Conservation (phyloP, 2,888 invertebrate species). For the Drosophila barbarae region DNA sequence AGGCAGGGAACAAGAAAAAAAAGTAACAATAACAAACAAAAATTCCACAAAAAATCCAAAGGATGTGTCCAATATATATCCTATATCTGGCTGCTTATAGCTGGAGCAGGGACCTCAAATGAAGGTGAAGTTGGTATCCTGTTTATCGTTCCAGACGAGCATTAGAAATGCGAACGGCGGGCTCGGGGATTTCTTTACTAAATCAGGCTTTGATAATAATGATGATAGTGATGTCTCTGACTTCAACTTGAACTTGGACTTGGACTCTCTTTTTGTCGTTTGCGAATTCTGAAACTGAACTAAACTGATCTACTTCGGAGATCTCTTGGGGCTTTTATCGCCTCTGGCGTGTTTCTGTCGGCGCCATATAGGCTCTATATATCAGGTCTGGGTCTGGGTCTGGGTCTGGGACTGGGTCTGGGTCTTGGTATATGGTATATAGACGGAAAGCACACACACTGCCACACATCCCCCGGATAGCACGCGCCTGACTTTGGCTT, state of each 20-base stretch:
- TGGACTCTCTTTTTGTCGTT: slow-evolving; percentile 19
- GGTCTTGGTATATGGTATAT: slow-evolving; percentile 15
- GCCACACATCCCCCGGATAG: slow-evolving; percentile 21
- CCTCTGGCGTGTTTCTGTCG: slow-evolving; percentile 58
- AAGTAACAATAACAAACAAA: not conserved
- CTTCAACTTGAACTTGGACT: not conserved
- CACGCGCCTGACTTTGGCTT: slow-evolving; percentile 53
- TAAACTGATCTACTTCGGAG: slow-evolving; percentile 76
- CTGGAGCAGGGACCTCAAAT: slow-evolving; percentile 50
- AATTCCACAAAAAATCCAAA: not conserved
- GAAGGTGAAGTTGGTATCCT: slow-evolving; percentile 71
- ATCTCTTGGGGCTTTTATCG: slow-evolving; percentile 77
- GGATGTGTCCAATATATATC: not conserved
- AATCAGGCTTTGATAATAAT: not conserved
- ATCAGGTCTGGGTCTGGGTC: slow-evolving; percentile 10
- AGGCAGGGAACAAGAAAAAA: slow-evolving; percentile 35
- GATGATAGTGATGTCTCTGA: not conserved
- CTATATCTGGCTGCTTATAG: slow-evolving; percentile 4
- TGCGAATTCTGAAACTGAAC: slow-evolving; percentile 70
- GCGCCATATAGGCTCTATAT: slow-evolving; percentile 44
- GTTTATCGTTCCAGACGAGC: slow-evolving; percentile 75
- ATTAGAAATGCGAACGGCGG: slow-evolving; percentile 47
- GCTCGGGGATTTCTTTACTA: slow-evolving; percentile 1
- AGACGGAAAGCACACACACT: slow-evolving; percentile 18
- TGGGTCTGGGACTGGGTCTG: not conserved